A percentile compares a stretch with the other conserved stretches of the same genome.
These are phyloP conservation scores for Anseranas semipalmata DNA, from an alignment of 2,113 vertebrate genomes.

Conservation along the genomic window DNA sequence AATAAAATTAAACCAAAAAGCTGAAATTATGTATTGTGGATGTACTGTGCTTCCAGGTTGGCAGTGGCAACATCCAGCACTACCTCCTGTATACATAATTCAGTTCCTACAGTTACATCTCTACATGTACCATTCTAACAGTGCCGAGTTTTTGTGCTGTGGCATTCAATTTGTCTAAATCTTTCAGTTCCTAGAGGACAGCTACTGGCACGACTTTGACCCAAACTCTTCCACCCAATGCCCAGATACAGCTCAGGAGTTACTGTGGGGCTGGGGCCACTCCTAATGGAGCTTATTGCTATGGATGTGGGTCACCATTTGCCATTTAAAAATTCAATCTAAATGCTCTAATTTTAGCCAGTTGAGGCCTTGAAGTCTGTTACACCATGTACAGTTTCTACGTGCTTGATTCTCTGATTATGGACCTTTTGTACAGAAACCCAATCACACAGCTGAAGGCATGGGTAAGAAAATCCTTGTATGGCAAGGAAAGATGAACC, in stretches of 20 bases:
- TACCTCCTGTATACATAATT: accelerated
- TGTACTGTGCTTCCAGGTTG: not conserved
- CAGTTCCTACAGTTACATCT: not conserved
- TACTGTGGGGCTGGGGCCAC: not conserved
- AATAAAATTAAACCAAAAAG: too few relatives aligned
- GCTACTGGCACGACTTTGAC: not conserved
- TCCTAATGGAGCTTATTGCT: not conserved
- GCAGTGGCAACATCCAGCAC: not conserved
- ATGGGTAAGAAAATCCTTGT: not conserved
- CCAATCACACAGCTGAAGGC: not conserved
- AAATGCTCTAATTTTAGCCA: not conserved
- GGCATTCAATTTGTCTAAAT: not conserved
- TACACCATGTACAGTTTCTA: not conserved
- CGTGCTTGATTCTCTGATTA: not conserved
- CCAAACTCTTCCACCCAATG: not conserved
- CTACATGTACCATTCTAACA: not conserved
- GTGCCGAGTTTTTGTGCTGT: not conserved
- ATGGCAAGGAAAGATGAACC: not conserved
- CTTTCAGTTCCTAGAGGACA: not conserved
- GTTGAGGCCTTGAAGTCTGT: not conserved
- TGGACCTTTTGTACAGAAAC: not conserved
- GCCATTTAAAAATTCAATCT: not conserved
- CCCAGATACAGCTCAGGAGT: not conserved
- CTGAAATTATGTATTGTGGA: not conserved
- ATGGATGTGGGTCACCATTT: not conserved